Evolutionary conservation across 2,888 invertebrate genomes (phyloP).

Genomic region (Tineola bisselliella): DNA sequence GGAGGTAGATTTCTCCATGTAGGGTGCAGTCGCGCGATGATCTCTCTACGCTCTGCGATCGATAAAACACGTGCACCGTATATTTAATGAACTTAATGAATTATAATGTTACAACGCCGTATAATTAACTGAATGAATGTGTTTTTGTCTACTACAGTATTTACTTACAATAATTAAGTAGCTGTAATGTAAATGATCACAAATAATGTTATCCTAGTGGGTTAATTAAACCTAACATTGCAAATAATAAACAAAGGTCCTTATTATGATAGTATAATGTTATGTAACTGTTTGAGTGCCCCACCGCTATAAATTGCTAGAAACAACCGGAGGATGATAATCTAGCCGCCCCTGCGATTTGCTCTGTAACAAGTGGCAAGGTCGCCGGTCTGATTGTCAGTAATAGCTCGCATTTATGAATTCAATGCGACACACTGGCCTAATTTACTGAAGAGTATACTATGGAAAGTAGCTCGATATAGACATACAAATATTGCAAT

Average conservation of each 20-base stretch:
- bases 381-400: constrained; percentile 59
- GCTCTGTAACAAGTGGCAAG: constrained; percentile 60
- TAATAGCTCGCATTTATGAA: constrained; percentile 44
- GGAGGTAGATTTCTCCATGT: constrained; percentile 11
- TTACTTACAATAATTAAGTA: neutral
- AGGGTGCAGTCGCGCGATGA: constrained; percentile 1
- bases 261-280: neutral
- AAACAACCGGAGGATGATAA: constrained; percentile 57
- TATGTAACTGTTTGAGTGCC: constrained; percentile 1
- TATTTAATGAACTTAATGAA: constrained; percentile 2
- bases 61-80: constrained; percentile 16
- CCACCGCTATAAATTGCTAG: constrained; percentile 7
- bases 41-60: constrained; percentile 14
- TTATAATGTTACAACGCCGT: neutral
- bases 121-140: neutral
- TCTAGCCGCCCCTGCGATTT: constrained; percentile 61
- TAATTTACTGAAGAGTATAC: constrained; percentile 30
- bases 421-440: constrained; percentile 44
- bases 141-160: neutral
- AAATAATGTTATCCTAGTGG: no score
- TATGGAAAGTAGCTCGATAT: neutral
- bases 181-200: neutral
- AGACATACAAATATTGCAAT: neutral
- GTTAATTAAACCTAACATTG: neutral
- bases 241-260: neutral